These are phyloP conservation scores for Polymixis flavicincta DNA, from an alignment of 2,888 invertebrate genomes.

Conservation along the genomic window DNA sequence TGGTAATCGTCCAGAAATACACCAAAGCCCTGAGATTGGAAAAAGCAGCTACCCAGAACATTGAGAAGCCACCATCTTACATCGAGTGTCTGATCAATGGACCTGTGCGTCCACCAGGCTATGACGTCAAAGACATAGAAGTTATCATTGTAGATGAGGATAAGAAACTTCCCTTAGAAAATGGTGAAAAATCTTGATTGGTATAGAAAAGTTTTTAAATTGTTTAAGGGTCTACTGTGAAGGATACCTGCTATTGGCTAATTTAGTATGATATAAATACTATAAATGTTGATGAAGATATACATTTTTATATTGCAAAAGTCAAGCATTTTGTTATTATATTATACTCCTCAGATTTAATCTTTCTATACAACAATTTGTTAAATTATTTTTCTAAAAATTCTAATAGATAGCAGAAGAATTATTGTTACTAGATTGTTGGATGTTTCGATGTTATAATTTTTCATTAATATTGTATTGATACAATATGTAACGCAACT, in stretches of 20 bases:
- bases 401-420: conserved; percentile 13
- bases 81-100: conserved; percentile 78
- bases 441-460: not conserved
- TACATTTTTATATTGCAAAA: not conserved
- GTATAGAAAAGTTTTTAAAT: not conserved
- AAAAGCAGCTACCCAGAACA: conserved; percentile 61
- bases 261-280: not conserved
- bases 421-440: conserved; percentile 9
- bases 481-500: too few relatives aligned
- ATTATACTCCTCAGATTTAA: conserved; percentile 7
- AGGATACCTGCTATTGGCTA: conserved; percentile 2
- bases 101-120: conserved; percentile 51
- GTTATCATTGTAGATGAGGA: conserved; percentile 63
- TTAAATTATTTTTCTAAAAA: conserved; percentile 7
- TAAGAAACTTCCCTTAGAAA: conserved; percentile 58
- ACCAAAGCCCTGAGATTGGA: conserved; percentile 71
- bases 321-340: not conserved
- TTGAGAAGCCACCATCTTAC: conserved; percentile 81
- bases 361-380: not conserved
- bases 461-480: not conserved
- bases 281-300: not conserved
- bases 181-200: conserved; percentile 53
- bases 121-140: conserved; percentile 60
- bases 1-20: conserved; percentile 76
- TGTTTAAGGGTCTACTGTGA: conserved; percentile 5